Conservation (phyloP, 2,797 vertebrate genomes). For the Ptychobarbus kaznakovi region DNA sequence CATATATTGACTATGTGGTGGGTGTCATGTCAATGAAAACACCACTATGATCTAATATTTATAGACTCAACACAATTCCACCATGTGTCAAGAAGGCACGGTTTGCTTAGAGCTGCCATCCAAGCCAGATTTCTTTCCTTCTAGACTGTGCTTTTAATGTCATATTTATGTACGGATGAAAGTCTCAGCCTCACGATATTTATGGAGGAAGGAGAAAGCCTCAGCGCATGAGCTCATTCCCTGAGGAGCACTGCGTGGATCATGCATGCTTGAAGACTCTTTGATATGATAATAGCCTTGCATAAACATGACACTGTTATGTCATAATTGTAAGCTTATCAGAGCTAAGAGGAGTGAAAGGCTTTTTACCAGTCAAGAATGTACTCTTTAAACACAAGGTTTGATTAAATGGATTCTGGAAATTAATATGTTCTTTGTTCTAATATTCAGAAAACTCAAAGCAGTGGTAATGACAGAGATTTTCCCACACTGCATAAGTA, state of each 20-base stretch:
- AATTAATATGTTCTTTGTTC: slow-evolving; percentile 16
- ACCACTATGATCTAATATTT: not conserved
- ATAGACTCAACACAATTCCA: not conserved
- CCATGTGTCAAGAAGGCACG: not conserved
- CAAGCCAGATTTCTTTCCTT: slow-evolving; percentile 23
- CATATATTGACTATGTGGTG: not conserved
- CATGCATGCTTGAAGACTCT: slow-evolving; percentile 44
- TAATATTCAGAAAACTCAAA: slow-evolving; percentile 1
- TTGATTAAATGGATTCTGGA: slow-evolving; percentile 28
- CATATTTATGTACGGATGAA: slow-evolving; percentile 14
- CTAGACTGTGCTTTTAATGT: slow-evolving; percentile 15
- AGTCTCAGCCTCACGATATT: slow-evolving; percentile 22
- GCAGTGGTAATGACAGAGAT: not conserved
- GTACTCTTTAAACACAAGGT: not conserved
- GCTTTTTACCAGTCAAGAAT: slow-evolving; percentile 15
- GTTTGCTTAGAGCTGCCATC: not conserved
- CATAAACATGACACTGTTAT: slow-evolving; percentile 56
- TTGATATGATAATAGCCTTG: slow-evolving; percentile 61
- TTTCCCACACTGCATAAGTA: not conserved
- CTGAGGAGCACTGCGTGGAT: slow-evolving; percentile 35
- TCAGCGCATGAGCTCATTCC: slow-evolving; percentile 34
- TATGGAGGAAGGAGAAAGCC: slow-evolving; percentile 26
- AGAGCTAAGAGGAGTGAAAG: slow-evolving; percentile 25
- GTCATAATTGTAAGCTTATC: slow-evolving; percentile 54
- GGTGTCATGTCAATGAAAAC: not conserved